These are phyloP conservation scores for Aegotheles bennettii DNA, from an alignment of 2,113 vertebrate genomes.

Conservation along the genomic window DNA sequence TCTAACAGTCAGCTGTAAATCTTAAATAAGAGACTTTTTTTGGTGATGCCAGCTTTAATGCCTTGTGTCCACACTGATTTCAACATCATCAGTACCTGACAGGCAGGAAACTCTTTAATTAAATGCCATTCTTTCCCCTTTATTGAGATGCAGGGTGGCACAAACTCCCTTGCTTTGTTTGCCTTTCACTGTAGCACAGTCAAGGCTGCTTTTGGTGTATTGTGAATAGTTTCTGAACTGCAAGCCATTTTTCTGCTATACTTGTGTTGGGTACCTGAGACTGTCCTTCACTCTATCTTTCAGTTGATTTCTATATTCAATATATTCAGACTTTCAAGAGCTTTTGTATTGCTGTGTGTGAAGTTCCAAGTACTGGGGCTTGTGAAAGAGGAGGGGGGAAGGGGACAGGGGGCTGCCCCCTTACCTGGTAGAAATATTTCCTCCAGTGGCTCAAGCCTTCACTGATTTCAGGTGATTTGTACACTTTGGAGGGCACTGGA, in stretches of 20 bases:
- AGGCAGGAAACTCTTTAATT: constrained; percentile 66
- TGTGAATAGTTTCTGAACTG: constrained; percentile 1
- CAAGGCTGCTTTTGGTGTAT: neutral
- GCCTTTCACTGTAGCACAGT: neutral
- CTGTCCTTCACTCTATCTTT: constrained; percentile 22
- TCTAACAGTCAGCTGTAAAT: constrained; percentile 68
- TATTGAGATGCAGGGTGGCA: neutral
- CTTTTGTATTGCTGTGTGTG: neutral
- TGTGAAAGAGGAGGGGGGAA: neutral
- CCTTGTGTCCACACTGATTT: constrained; percentile 65
- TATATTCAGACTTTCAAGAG: neutral
- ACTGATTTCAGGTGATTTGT: neutral
- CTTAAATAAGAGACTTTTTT: constrained; percentile 65
- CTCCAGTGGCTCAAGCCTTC: neutral
- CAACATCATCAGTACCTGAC: constrained; percentile 67
- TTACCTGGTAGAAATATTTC: neutral
- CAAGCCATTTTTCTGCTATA: neutral
- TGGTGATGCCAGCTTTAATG: constrained; percentile 58
- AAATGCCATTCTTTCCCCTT: constrained; percentile 45
- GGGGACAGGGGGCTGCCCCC: neutral
- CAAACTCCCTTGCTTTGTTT: constrained; percentile 2
- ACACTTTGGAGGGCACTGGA: neutral
- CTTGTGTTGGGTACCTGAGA: neutral
- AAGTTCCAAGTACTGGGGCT: neutral
- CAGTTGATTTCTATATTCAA: neutral